Base-by-base conservation (phyloP, 2,797 vertebrate species). In the Sebastolobus alascanus region DNA sequence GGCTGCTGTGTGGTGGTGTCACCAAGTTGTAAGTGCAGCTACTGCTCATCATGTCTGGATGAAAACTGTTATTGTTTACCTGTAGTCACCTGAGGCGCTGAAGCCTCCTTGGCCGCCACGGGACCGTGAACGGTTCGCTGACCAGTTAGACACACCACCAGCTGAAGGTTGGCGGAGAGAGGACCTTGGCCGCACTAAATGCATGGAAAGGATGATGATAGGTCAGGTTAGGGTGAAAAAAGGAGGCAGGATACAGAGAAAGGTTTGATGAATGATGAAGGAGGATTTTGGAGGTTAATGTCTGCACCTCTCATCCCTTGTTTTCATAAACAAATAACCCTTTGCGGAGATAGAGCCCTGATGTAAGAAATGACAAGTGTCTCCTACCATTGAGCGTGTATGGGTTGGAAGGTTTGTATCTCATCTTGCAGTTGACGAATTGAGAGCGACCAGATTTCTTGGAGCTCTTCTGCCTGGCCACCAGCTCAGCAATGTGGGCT, bases 341-440 rank as follows among this genome's bases (percentile, higher is more conserved):
- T 38, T 59, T 54, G 4, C 16, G 37, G 20, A 50, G 12, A 38
- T 3, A 4, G 2, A 16, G 3, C 1, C 5, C 12, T 75, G 46
- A 9, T 12, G 29, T 11, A 40, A 43, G 4, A 68, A 43, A 3
- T 18, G 35, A 58, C 20, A 25, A 25, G 29, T 11, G 8, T 71
- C 25, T 55, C 90, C 27, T 95, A 98, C 98, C 96, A 60, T 96
- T 95, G 73, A 95, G 92, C 43, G 90, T 91, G 68, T 96, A 95
- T 1, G 95, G 93, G 0, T 95, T 94, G 33, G 93, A 89, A 38
- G 92, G 94, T 93, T 96, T 98, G 72, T 95, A 88, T 90, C 97
- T 96, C 96, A 98, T 97, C 77, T 90, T 96, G 93, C 96, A 97
- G 85, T 97, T 98, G 76, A 98, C 94, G 12, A 97, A 82, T 18